phyloP scores from a whole-genome alignment of 2,113 vertebrate species.

The Osmerus eperlanus region DNA sequence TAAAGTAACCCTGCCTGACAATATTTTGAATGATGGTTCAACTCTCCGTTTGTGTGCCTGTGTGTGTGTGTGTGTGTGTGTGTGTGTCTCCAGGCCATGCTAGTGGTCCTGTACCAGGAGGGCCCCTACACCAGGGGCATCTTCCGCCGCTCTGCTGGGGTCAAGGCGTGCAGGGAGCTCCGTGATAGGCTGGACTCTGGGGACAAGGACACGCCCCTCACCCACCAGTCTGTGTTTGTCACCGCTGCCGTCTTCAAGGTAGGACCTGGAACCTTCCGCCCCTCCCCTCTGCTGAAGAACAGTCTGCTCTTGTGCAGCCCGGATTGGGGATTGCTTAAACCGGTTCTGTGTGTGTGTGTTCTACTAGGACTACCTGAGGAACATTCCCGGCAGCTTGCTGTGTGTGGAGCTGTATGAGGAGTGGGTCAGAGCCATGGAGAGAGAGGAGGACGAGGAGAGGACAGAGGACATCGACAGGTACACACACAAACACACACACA shows the following conservation, averaged over 20 bases:
- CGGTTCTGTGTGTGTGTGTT: no score
- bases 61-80: slow-evolving; percentile 2
- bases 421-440: slow-evolving; percentile 84
- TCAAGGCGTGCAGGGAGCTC: slow-evolving; percentile 87
- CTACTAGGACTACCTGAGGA: slow-evolving; percentile 86
- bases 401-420: slow-evolving; percentile 84
- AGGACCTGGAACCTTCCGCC: no score
- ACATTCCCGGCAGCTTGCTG: slow-evolving; percentile 88
- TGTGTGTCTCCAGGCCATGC: slow-evolving; percentile 90
- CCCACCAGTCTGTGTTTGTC: slow-evolving; percentile 84
- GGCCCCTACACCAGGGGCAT: slow-evolving; percentile 90
- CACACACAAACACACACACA: neutral
- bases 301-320: no score
- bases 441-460: slow-evolving; percentile 78
- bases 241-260: slow-evolving; percentile 95
- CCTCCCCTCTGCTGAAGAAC: neutral
- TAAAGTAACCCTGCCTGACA: no score
- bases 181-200: slow-evolving; percentile 86
- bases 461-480: slow-evolving; percentile 82
- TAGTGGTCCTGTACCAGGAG: slow-evolving; percentile 85
- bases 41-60: no score
- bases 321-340: no score
- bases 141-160: slow-evolving; percentile 88
- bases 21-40: no score
- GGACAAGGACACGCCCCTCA: slow-evolving; percentile 74